Evolutionary conservation across 2,888 invertebrate species (phyloP), one percentile per base, ranked within the genome.

Genomic region (Hymenopus coronatus): DNA sequence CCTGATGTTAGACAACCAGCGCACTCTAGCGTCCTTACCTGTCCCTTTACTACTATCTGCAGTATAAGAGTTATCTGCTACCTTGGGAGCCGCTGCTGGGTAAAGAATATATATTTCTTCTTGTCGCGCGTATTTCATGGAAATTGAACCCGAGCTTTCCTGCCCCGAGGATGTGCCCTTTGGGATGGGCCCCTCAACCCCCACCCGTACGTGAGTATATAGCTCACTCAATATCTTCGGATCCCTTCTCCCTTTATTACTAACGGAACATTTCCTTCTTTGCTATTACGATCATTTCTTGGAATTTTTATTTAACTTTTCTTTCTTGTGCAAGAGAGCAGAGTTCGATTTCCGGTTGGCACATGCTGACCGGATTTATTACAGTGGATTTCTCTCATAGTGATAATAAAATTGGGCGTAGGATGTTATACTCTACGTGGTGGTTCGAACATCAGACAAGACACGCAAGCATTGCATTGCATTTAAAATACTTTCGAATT

Each of bases 81-180:
- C 54, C 54, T 20, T 25, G 54, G 54, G 54, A 70, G 20, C 54
- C 54, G 54, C 4, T 70, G 12, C 40, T 12, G 40, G 40, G 40
- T 40, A 40, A 40, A 40, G 40, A 70, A 70, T 15, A 25, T 25
- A 70, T 70, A 70, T 81, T 86, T 81, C 28, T 28, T 81, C 28
- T 28, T n/a, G 28, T 82, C 85, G 81, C 14, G 83, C 83, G 46
- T 89, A 85, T 88, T 85, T 88, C 88, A 88, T 88, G 89, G 88
- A 88, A 88, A 88, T 89, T 89, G 89, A 88, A 88, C 88, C 84
- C 84, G 84, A 33, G 82, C 84, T 84, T 81, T 88, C 30, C 88
- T 88, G 83, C 40, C 33, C 15, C 40, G 88, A 30, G 88, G 54
- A 88, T 88, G 88, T 82, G 88, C 82, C 88, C 85, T 82, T 20